A percentile compares a stretch with the other conserved stretches of the same genome.
phyloP scores from a whole-genome alignment of 2,113 vertebrate genomes.

The Myrmecophaga tridactyla region DNA sequence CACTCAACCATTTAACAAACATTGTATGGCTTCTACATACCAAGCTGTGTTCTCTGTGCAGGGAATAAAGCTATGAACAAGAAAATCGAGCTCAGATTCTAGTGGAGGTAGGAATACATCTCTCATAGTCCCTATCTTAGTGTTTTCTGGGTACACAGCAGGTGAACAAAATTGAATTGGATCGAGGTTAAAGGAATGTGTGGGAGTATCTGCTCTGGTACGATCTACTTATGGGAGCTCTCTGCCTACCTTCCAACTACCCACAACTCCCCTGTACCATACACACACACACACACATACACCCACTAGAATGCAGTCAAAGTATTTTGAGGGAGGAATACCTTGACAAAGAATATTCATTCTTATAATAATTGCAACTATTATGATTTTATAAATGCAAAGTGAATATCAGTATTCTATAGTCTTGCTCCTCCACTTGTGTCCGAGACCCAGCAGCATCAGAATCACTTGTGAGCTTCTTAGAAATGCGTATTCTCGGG shows the following conservation, averaged over 20 bases:
- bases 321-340: neutral
- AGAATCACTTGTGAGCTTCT: neutral
- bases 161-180: neutral
- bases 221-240: neutral
- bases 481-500: neutral
- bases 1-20: neutral
- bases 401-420: neutral
- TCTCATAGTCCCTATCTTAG: neutral
- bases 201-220: neutral
- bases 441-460: fast-evolving
- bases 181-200: neutral
- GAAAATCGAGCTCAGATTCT: neutral
- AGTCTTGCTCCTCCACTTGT: neutral
- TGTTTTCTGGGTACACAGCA: neutral
- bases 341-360: neutral
- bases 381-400: neutral
- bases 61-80: neutral
- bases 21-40: neutral
- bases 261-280: too few relatives aligned
- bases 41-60: neutral
- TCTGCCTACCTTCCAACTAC: neutral
- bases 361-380: neutral
- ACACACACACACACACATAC: neutral
- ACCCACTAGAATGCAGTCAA: neutral
- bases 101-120: neutral